Base-by-base conservation (phyloP, 2,113 vertebrate genomes). In the Chitala chitala region DNA sequence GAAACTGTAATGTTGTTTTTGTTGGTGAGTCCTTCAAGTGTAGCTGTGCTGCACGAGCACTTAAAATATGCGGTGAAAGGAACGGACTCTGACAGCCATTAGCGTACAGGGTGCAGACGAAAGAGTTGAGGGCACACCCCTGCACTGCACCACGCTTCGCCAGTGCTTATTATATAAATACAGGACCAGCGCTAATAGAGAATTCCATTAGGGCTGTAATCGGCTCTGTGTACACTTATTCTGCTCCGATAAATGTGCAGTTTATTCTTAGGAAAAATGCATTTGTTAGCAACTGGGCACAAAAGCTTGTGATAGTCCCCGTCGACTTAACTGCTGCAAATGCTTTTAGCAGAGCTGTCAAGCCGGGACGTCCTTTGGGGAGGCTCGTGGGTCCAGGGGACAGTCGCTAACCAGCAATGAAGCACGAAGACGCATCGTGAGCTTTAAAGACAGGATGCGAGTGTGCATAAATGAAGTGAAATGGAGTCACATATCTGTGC, bases 321-420 rank as follows among this genome's bases (percentile, higher is more conserved):
- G 63, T 66, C 44, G 63, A 66, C 40, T 44, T 44, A 59, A 15
- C 56, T 63, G 46, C 64, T 26, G 20, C n/a, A n/a, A n/a, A 48
- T 44, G 40, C 64, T 68, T 68, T 48, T 46, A 68, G 64, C 22
- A n/a, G 10, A 48, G 44, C 64, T 68, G 64, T 46, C 42, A 68
- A 42, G 24, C 46, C 10, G 64, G 64, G 29, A 38, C 44, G 33
- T 15, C 13, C 44, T n/a, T 48, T 26, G 12, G 42, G 59, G n/a
- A n/a, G n/a, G n/a, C n/a, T n/a, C n/a, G n/a, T n/a, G n/a, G n/a
- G n/a, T n/a, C n/a, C n/a, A n/a, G n/a, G n/a, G n/a, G n/a, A n/a
- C n/a, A n/a, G n/a, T n/a, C n/a, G n/a, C n/a, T n/a, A n/a, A n/a
- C n/a, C n/a, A n/a, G n/a, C n/a, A n/a, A n/a, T n/a, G n/a, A n/a